Evolutionary conservation across 2,888 invertebrate genomes (phyloP).

Genomic region (Meta bourneti): DNA sequence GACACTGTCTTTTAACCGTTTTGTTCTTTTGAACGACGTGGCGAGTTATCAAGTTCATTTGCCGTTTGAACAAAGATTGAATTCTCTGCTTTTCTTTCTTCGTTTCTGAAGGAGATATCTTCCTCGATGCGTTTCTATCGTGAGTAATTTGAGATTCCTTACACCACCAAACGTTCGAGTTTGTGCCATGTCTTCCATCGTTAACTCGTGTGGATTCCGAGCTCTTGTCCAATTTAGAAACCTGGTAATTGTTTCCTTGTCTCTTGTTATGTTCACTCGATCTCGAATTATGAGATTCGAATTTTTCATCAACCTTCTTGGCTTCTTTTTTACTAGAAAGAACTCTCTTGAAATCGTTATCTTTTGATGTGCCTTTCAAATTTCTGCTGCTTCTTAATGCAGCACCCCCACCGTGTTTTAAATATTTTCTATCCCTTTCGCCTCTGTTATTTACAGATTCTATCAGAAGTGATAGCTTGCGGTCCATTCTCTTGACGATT

Average conservation of each 20-base stretch:
- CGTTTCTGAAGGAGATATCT: background rate
- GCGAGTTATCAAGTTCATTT: constrained; percentile 49
- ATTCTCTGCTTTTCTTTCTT: constrained; percentile 46
- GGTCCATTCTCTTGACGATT: constrained; percentile 33
- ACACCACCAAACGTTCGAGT: too few species aligned
- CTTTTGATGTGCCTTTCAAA: background rate
- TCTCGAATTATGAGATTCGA: background rate
- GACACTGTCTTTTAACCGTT: background rate
- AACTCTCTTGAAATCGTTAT: background rate
- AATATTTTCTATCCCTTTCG: background rate
- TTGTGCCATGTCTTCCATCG: too few species aligned
- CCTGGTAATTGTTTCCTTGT: background rate
- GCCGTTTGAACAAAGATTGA: constrained; percentile 48
- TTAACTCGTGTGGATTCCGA: background rate
- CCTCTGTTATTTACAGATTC: constrained; percentile 1
- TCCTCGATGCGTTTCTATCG: background rate
- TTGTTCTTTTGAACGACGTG: constrained; percentile 42
- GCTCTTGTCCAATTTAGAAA: background rate
- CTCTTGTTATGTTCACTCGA: background rate
- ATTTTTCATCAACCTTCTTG: background rate
- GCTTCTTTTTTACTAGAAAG: background rate
- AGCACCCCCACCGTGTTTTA: too few species aligned
- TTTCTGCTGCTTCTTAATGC: background rate
- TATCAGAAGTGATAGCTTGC: constrained; percentile 27
- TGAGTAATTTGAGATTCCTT: too few species aligned